These are phyloP conservation scores for Oncorhynchus keta DNA, from an alignment of 2,113 vertebrate species.

Conservation along the genomic window DNA sequence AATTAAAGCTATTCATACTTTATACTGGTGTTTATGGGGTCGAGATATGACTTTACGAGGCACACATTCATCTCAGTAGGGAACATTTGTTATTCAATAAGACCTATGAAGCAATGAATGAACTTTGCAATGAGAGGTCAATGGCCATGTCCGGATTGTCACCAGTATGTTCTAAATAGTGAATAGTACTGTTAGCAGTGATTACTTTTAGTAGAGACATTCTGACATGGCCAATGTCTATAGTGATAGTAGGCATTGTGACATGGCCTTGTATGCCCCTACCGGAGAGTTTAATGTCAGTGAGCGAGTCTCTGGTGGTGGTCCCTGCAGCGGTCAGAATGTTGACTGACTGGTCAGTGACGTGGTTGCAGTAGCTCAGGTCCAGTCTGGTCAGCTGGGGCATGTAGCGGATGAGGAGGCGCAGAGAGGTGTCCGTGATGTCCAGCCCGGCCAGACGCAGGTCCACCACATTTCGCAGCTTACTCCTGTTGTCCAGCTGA, in stretches of 20 bases:
- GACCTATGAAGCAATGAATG: neutral
- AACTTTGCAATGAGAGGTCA: neutral
- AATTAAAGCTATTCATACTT: neutral
- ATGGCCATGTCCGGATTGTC: neutral
- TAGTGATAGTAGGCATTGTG: neutral
- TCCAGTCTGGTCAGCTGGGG: constrained; percentile 88
- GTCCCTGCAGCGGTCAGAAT: constrained; percentile 92
- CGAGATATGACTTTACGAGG: neutral
- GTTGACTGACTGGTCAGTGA: constrained; percentile 95
- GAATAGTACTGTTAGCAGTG: too few species aligned
- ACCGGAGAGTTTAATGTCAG: constrained; percentile 93
- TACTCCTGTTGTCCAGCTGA: constrained; percentile 93
- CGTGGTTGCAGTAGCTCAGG: constrained; percentile 96
- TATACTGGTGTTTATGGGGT: neutral
- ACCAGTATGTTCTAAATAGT: too few species aligned
- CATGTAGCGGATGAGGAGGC: constrained; percentile 92
- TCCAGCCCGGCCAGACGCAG: constrained; percentile 91
- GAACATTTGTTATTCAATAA: neutral
- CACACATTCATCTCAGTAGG: neutral
- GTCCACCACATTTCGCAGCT: constrained; percentile 88
- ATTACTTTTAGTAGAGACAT: too few species aligned
- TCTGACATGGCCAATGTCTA: too few species aligned
- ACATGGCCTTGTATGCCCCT: constrained; percentile 11
- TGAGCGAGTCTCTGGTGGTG: constrained; percentile 91
- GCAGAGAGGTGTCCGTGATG: constrained; percentile 87